Percentiles rank a stretch among this genome's conserved stretches.
These are phyloP conservation scores for Chelidonichthys spinosus DNA, from an alignment of 2,797 vertebrate genomes.

Conservation along the genomic window DNA sequence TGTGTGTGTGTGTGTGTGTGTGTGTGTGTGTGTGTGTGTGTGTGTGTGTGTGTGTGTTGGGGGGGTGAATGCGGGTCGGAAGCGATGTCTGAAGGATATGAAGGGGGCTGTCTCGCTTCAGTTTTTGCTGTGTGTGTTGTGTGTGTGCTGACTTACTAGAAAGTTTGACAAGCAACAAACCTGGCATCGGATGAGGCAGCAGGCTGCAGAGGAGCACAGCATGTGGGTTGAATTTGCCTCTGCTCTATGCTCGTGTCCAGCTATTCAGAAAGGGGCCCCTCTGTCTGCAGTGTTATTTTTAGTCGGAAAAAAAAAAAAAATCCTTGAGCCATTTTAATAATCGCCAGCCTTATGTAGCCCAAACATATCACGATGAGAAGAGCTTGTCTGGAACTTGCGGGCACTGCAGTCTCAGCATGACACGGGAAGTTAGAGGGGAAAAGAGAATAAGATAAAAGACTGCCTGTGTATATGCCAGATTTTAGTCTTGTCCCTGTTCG, in stretches of 20 bases:
- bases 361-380: slow-evolving; percentile 67
- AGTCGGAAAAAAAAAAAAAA: slow-evolving; percentile 54
- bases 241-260: slow-evolving; percentile 62
- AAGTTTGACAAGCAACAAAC: slow-evolving; percentile 71
- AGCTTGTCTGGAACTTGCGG: slow-evolving; percentile 64
- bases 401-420: slow-evolving; percentile 65
- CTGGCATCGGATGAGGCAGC: slow-evolving; percentile 65
- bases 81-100: slow-evolving; percentile 21
- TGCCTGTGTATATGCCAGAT: slow-evolving; percentile 54
- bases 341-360: slow-evolving; percentile 71
- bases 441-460: slow-evolving; percentile 59
- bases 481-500: slow-evolving; percentile 59
- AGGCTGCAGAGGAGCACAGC: slow-evolving; percentile 61
- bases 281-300: slow-evolving; percentile 80
- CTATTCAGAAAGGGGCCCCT: slow-evolving; percentile 63
- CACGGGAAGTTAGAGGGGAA: slow-evolving; percentile 53
- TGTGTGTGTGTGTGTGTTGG: slow-evolving; percentile 19
- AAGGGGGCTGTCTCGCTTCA: slow-evolving; percentile 45
- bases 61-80: slow-evolving; percentile 38
- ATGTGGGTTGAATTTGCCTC: slow-evolving; percentile 70
- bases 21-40: slow-evolving; percentile 13
- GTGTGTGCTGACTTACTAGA: slow-evolving; percentile 57
- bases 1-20: slow-evolving; percentile 3
- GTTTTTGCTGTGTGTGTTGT: slow-evolving; percentile 21
- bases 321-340: slow-evolving; percentile 77